Evolutionary conservation across 2,797 vertebrate species (phyloP), one percentile per base, ranked within the genome.

Genomic region (Myotis daubentonii): DNA sequence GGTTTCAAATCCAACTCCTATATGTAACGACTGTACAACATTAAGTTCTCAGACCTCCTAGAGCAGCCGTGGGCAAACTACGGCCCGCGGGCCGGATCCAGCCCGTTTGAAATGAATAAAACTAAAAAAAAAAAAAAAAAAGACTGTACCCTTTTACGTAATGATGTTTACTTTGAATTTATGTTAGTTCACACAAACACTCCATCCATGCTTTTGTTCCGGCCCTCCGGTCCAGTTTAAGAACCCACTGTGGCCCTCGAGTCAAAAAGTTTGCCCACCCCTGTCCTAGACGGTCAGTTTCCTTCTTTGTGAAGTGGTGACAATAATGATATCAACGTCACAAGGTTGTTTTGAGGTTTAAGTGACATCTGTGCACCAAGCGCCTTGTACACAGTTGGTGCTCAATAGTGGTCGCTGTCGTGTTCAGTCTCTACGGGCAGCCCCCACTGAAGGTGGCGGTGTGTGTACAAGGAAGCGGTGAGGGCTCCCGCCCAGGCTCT

Each of bases 371-470:
- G 1, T 53, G 81, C 47, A 38, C 10, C 23, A 62, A 81, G 19
- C 60, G 23, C 7, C 30, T 17, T 33, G 60, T 41, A 72, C 25
- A 88, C 44, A 83, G 86, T 41, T 30, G 70, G 91, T 74, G 57
- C 75, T 82, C 53, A 53, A 23, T n/a, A 65, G n/a, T 22, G 25
- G 55, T 10, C 47, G 51, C 28, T 47, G 1, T 19, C 30, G 7
- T 0, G 28, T 25, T 76, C 8, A 1, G 4, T 71, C 30, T 84
- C 65, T 49, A 10, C 0, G 0, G n/a, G 72, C 41, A 81, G 70
- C 49, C 53, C 23, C 47, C 89, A 68, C 84, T 30, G 84, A 83
- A 91, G 68, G 74, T 36, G 79, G 53, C 82, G 68, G 84, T 36
- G n/a, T 70, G 23, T 25, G 76, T 28, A 2, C 13, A 5, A 70